A percentile compares a stretch with the other conserved stretches of the same genome.
Conservation (phyloP, 2,113 vertebrate species). For the Potamarius usumacintae region DNA sequence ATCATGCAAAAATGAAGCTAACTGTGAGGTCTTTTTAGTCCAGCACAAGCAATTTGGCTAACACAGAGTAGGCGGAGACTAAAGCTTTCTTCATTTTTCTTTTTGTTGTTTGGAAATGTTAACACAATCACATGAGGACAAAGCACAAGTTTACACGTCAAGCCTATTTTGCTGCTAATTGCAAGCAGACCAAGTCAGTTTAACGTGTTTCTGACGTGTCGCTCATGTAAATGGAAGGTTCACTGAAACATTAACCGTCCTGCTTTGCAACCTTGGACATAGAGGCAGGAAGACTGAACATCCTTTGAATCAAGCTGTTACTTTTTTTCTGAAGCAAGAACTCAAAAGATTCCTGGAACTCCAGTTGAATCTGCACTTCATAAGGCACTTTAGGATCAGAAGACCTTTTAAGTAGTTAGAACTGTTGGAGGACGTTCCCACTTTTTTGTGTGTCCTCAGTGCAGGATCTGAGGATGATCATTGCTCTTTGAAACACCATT, state of each 20-base stretch:
- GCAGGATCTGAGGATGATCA: too few species aligned
- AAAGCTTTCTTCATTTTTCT: background rate
- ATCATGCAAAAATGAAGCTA: background rate
- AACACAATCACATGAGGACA: background rate
- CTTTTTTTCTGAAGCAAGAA: background rate
- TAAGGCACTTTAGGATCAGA: too few species aligned
- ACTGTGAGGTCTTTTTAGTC: background rate
- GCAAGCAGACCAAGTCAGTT: background rate
- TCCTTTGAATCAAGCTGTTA: background rate
- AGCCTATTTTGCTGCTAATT: background rate
- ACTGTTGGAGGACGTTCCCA: too few species aligned
- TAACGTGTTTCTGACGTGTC: background rate
- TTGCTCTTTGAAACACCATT: too few species aligned
- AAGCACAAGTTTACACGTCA: background rate
- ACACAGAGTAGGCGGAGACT: background rate
- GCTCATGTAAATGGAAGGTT: background rate
- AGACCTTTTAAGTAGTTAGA: too few species aligned
- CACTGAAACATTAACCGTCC: background rate
- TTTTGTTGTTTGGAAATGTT: background rate
- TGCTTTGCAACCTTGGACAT: background rate
- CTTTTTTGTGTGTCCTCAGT: too few species aligned
- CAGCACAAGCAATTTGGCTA: background rate
- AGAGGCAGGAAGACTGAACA: background rate
- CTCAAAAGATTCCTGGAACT: background rate
- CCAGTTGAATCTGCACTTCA: background rate